Percentiles rank a stretch among this genome's conserved stretches.
Evolutionary conservation across 2,888 invertebrate species (phyloP).

Genomic region (Cataglyphis albicans): DNA sequence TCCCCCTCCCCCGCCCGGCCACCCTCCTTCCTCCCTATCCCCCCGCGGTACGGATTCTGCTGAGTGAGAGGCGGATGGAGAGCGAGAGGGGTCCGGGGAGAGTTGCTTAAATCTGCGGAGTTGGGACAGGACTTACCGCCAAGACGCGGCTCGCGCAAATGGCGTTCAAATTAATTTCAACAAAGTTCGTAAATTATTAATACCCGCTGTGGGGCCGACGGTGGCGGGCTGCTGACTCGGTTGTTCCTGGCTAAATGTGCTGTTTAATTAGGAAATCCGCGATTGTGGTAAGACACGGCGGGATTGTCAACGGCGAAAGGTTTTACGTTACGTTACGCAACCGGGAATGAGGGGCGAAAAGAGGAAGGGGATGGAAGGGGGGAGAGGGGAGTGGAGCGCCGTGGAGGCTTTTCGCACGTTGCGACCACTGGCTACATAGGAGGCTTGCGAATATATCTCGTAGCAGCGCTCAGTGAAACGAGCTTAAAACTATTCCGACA

Average conservation of each 20-base stretch:
- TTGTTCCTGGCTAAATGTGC: constrained; percentile 75
- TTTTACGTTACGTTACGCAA: constrained; percentile 50
- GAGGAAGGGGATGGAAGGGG: background rate
- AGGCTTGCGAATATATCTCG: constrained; percentile 60
- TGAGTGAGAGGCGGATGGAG: constrained; percentile 58
- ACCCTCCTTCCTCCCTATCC: no score
- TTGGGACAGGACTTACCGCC: constrained; percentile 66
- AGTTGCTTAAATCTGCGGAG: constrained; percentile 72
- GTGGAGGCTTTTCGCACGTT: constrained; percentile 51
- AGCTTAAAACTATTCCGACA: constrained; percentile 71
- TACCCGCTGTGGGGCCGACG: constrained; percentile 63
- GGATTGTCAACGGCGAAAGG: constrained; percentile 64
- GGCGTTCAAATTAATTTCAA: constrained; percentile 79
- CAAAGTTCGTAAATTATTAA: constrained; percentile 79
- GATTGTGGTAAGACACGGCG: constrained; percentile 73
- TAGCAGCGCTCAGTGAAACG: constrained; percentile 53
- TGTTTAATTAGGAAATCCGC: constrained; percentile 80
- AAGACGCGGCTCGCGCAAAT: constrained; percentile 76
- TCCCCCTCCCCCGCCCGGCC: no score
- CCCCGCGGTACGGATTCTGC: constrained; percentile 60
- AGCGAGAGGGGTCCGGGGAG: constrained; percentile 13
- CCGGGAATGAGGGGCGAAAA: background rate
- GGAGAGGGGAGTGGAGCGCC: background rate
- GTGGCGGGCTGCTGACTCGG: constrained; percentile 75
- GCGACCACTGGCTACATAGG: constrained; percentile 50